phyloP scores from a whole-genome alignment of 2,797 vertebrate genomes.

The Pyrocephalus nanus region DNA sequence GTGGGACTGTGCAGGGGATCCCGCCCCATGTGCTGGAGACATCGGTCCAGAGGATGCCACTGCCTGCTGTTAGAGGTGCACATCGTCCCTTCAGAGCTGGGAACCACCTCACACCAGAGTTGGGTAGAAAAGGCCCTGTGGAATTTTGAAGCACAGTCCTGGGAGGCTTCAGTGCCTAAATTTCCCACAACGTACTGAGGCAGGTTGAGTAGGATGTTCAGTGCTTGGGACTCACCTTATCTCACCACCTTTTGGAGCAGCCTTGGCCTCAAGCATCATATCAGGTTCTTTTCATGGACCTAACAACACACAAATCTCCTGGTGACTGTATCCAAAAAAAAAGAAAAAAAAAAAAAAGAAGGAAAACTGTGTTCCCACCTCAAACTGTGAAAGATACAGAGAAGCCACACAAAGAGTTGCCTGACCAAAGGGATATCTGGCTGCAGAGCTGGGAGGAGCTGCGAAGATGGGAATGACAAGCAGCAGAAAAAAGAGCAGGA shows the following conservation, averaged over 20 bases:
- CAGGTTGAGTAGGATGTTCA: neutral
- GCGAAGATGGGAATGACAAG: neutral
- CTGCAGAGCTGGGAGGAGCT: neutral
- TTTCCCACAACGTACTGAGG: neutral
- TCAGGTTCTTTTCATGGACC: neutral
- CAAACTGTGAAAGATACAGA: neutral
- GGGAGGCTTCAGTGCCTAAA: neutral
- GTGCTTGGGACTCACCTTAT: neutral
- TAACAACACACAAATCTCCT: neutral
- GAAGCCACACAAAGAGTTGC: neutral
- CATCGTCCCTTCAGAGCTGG: neutral
- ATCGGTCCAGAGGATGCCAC: rapidly evolving
- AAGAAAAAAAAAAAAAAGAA: neutral
- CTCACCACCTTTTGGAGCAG: neutral
- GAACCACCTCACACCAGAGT: neutral
- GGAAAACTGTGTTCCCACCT: neutral
- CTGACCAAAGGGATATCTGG: neutral
- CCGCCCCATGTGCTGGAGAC: rapidly evolving
- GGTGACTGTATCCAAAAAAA: neutral
- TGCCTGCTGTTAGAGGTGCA: neutral
- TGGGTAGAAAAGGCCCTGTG: neutral
- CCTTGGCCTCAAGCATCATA: neutral
- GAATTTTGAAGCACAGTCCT: neutral
- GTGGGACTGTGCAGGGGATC: neutral
- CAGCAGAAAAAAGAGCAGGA: neutral